These are phyloP conservation scores for Poicephalus meyeri DNA, from an alignment of 2,113 vertebrate genomes.

Conservation along the genomic window DNA sequence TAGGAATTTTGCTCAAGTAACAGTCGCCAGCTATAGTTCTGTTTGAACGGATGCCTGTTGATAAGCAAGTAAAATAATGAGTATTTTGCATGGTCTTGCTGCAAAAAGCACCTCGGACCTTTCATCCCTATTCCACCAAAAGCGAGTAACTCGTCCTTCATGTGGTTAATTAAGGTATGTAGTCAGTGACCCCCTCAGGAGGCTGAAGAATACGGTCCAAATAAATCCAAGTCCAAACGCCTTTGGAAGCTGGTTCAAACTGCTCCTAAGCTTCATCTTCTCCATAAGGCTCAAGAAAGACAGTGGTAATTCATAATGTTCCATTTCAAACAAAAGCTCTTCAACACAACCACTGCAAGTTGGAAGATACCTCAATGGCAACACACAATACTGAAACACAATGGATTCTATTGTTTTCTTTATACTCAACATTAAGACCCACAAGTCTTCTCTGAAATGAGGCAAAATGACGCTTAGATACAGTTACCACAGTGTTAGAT, in stretches of 20 bases:
- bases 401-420: neutral
- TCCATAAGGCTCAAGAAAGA: neutral
- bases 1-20: conserved; percentile 60
- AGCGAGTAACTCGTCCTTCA: neutral
- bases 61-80: conserved; percentile 53
- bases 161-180: conserved; percentile 23
- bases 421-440: neutral
- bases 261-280: neutral
- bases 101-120: conserved; percentile 22
- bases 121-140: conserved; percentile 23
- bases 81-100: conserved; percentile 23
- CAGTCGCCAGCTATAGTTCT: neutral
- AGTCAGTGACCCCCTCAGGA: neutral
- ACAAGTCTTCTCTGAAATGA: neutral
- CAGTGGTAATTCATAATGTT: neutral
- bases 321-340: neutral
- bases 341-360: neutral
- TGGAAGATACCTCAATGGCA: neutral
- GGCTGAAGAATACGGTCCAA: neutral
- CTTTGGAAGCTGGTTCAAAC: neutral
- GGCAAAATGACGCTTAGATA: neutral
- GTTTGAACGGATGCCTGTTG: conserved; percentile 1
- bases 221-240: neutral
- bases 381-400: neutral
- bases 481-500: neutral